Base-by-base conservation (phyloP, 53 echinoderm and acorn worm species). In the Holothuria scabra region DNA sequence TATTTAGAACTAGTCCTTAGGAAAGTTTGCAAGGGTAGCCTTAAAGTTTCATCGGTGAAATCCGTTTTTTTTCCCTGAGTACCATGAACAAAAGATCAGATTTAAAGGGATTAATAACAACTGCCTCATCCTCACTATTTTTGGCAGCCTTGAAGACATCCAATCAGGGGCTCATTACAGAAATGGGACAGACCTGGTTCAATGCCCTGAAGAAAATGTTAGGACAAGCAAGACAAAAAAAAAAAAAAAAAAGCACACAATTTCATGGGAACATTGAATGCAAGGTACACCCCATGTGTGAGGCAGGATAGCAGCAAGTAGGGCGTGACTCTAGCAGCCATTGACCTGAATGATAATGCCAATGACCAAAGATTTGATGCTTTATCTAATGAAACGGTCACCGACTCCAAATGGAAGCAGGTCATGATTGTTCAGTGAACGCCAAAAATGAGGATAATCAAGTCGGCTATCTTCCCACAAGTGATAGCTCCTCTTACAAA, bases 241-340 rank as follows among this genome's bases (percentile, higher is more conserved):
- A 21, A 11, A 33, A 69, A 44, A 37, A 7, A 30, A 67, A 67
- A 66, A 34, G 4, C 8, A 11, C 31, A 67, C 31, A 67, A 9
- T 34, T 28, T 34, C 3, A 20, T 67, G 32, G 28, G 31, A 65
- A 65, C 28, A 62, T 25, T 30, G 16, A 65, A 65, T 21, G 26
- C 26, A 65, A 65, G 24, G 32, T 65, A 65, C 16, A 65, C 66
- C 28, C 13, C 29, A 65, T 32, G 32, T 30, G 66, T 12, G 4
- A 65, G 66, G 10, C 23, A 65, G 32, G 66, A 65, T 41, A 46
- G 38, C 37, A 23, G 23, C 69, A 69, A 69, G 69, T 69, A 69
- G 69, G 69, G 69, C 69, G 69, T 69, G 69, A 69, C 69, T 69
- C 69, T 22, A 19, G 44, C 38, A 69, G 69, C 41, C 69, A 72